A percentile compares a stretch with the other conserved stretches of the same genome.
These are phyloP conservation scores for Macrocentrus cingulum DNA, from an alignment of 1,140 invertebrate species.

Conservation along the genomic window DNA sequence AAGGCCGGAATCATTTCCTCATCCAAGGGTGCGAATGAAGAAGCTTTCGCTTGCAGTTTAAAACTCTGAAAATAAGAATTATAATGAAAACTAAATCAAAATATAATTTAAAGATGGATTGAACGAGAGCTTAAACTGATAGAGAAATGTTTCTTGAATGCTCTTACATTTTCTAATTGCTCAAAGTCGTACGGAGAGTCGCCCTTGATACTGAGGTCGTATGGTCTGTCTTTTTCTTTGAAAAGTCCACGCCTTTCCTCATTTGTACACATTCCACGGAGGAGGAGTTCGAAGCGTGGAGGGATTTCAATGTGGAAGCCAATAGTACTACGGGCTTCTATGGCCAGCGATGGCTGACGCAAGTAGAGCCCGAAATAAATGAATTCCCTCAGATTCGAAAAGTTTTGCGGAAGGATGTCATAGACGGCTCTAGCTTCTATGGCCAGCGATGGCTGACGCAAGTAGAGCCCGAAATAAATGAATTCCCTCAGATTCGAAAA, in stretches of 20 bases:
- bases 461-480: conserved; percentile 65
- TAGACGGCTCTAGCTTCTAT: conserved; percentile 66
- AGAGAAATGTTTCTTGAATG: too few relatives aligned
- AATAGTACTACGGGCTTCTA: conserved; percentile 64
- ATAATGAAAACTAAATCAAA: conserved; percentile 5
- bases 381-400: conserved; percentile 67
- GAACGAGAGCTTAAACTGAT: too few relatives aligned
- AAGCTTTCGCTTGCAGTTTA: conserved; percentile 45
- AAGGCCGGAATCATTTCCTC: conserved; percentile 52
- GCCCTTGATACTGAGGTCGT: conserved; percentile 48
- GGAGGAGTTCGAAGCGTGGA: too few relatives aligned
- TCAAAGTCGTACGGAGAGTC: conserved; percentile 40
- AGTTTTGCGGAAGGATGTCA: conserved; percentile 76
- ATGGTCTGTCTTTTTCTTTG: conserved; percentile 65
- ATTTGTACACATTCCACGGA: conserved; percentile 65
- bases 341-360: conserved; percentile 67
- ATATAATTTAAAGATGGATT: not conserved
- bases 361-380: conserved; percentile 67
- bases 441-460: conserved; percentile 63
- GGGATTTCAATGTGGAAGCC: conserved; percentile 68
- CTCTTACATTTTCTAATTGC: conserved; percentile 42
- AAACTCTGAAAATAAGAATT: conserved; percentile 50
- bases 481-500: conserved; percentile 70
- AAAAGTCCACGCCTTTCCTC: conserved; percentile 70
- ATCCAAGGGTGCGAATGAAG: conserved; percentile 49